Conservation (phyloP, 2,113 vertebrate genomes). For the Trochalopteron elliotii region DNA sequence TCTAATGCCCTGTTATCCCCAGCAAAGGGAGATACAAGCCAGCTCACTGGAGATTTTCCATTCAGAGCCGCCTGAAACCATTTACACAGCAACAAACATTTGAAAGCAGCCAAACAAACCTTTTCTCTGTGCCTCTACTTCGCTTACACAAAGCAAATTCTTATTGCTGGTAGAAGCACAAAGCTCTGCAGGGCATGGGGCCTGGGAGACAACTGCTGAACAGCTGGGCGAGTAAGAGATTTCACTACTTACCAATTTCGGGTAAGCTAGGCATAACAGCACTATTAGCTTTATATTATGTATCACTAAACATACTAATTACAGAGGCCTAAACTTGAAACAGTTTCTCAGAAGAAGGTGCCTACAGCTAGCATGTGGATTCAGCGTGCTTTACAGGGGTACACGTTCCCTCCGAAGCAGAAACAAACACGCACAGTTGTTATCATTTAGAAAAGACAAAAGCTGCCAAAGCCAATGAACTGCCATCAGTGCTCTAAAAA, state of each 20-base stretch:
- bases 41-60: background rate
- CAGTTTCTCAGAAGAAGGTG: background rate
- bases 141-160: background rate
- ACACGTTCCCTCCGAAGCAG: background rate
- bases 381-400: background rate
- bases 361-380: background rate
- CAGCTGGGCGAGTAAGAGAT: conserved; percentile 32
- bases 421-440: background rate
- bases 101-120: background rate
- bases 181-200: background rate
- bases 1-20: background rate
- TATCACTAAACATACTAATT: conserved; percentile 58
- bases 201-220: background rate
- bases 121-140: background rate
- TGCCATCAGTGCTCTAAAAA: conserved; percentile 13
- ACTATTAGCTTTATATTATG: conserved; percentile 41
- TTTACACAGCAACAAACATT: background rate
- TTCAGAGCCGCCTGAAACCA: background rate
- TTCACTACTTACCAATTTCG: background rate
- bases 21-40: background rate
- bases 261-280: background rate
- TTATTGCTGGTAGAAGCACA: background rate
- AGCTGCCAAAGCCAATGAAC: conserved; percentile 29
- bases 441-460: conserved; percentile 55
- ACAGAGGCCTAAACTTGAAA: conserved; percentile 3